Percentiles rank a stretch among this genome's conserved stretches.
Evolutionary conservation across 1,140 invertebrate species (phyloP).

Genomic region (Drosophila nikananu): DNA sequence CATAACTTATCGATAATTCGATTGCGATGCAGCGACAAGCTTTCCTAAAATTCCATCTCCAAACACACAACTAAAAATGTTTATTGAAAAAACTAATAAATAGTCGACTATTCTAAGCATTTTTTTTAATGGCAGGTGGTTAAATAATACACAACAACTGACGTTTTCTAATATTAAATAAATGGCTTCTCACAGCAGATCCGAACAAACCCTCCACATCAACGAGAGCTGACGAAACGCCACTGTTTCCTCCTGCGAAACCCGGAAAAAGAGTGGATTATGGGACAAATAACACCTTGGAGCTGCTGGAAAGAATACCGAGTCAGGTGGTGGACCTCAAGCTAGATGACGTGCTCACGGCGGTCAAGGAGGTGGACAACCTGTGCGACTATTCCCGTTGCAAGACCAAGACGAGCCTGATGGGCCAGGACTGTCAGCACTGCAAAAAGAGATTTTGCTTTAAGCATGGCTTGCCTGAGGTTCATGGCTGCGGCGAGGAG

Average conservation of each 20-base stretch:
- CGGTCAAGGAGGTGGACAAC: slow-evolving; percentile 80
- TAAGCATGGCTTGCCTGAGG: slow-evolving; percentile 80
- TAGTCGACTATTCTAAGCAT: background rate
- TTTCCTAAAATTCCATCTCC: background rate
- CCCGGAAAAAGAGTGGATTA: slow-evolving; percentile 65
- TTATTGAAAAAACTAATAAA: background rate
- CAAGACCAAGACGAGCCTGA: slow-evolving; percentile 80
- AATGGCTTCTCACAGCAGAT: slow-evolving; percentile 2
- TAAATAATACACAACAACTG: background rate
- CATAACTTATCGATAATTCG: background rate
- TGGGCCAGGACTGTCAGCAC: slow-evolving; percentile 76
- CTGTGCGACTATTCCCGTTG: slow-evolving; percentile 75
- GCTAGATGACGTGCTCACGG: slow-evolving; percentile 76
- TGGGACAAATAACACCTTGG: slow-evolving; percentile 81
- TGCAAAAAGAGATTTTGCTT: slow-evolving; percentile 81
- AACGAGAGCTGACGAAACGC: slow-evolving; percentile 32
- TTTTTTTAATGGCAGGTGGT: slow-evolving; percentile 50
- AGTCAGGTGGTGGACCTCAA: slow-evolving; percentile 75
- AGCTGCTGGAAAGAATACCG: slow-evolving; percentile 75
- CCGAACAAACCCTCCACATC: slow-evolving; percentile 37
- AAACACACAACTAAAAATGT: background rate
- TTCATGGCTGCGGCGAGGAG: slow-evolving; percentile 79
- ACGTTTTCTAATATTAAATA: background rate
- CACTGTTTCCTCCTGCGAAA: slow-evolving; percentile 66
- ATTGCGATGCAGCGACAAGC: background rate